phyloP scores from a whole-genome alignment of 2,888 invertebrate species.

The Hirtodrosophila histrioides region DNA sequence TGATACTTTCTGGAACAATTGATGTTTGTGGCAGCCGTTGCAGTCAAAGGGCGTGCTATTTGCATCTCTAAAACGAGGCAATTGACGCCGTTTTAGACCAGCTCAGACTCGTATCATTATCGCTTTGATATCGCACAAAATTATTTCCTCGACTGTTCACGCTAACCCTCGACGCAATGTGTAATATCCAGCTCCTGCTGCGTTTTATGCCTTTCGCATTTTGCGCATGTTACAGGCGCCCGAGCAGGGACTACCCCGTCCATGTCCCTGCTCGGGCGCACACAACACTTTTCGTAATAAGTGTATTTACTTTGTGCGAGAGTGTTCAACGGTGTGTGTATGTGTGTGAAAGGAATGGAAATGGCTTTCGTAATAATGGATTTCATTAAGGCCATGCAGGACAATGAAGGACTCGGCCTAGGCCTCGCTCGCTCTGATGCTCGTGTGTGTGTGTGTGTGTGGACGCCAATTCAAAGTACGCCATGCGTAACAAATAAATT shows the following conservation, averaged over 20 bases:
- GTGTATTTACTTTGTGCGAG: slow-evolving; percentile 73
- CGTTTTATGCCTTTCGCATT: slow-evolving; percentile 61
- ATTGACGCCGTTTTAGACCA: slow-evolving; percentile 53
- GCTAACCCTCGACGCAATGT: slow-evolving; percentile 43
- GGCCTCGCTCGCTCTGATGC: slow-evolving; percentile 30
- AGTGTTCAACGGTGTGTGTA: slow-evolving; percentile 27
- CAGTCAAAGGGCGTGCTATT: slow-evolving; percentile 55
- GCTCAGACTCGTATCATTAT: slow-evolving; percentile 40
- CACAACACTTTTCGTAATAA: slow-evolving; percentile 80
- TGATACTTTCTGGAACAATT: slow-evolving; percentile 27
- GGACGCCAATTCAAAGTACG: slow-evolving; percentile 77
- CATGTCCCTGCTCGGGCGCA: slow-evolving; percentile 38
- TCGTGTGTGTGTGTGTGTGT: slow-evolving; percentile 44
- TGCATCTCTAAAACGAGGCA: slow-evolving; percentile 49
- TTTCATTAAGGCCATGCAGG: slow-evolving; percentile 78
- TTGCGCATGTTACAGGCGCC: slow-evolving; percentile 9
- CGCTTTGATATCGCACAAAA: slow-evolving; percentile 31
- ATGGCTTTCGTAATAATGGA: slow-evolving; percentile 79
- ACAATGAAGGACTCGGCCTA: slow-evolving; percentile 59
- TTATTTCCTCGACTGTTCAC: slow-evolving; percentile 19
- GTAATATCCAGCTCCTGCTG: slow-evolving; percentile 74
- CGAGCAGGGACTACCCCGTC: not conserved
- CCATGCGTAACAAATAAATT: slow-evolving; percentile 81
- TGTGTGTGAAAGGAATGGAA: slow-evolving; percentile 64
- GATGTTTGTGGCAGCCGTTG: slow-evolving; percentile 1